A percentile compares a stretch with the other conserved stretches of the same genome.
Evolutionary conservation across 1,140 invertebrate species (phyloP).

Genomic region (Triops cancriformis): DNA sequence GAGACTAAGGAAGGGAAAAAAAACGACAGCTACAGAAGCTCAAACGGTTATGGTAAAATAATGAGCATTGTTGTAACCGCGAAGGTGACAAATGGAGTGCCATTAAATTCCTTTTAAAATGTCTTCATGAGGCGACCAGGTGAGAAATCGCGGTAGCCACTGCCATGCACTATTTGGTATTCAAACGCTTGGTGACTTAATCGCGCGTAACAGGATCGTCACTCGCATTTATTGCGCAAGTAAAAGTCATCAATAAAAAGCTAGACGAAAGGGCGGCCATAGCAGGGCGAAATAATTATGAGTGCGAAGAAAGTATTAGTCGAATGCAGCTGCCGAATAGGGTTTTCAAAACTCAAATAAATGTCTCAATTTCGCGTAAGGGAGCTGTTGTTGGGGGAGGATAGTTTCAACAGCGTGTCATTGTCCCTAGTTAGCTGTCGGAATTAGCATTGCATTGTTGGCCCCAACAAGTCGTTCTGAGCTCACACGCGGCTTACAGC

Average conservation of each 20-base stretch:
- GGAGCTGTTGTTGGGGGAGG: background rate
- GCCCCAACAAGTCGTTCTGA: background rate
- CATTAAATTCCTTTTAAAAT: background rate
- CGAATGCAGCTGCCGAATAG: background rate
- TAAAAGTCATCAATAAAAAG: too few relatives aligned
- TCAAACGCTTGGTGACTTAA: slow-evolving; percentile 7
- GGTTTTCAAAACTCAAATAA: background rate
- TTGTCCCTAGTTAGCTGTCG: background rate
- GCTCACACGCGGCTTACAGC: slow-evolving; percentile 7
- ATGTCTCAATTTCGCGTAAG: background rate
- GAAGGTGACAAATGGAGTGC: background rate
- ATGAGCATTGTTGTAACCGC: background rate
- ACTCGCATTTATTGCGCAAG: too few relatives aligned
- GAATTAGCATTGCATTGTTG: slow-evolving; percentile 3
- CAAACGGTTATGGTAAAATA: slow-evolving; percentile 14
- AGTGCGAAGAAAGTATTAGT: too few relatives aligned
- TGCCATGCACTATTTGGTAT: background rate
- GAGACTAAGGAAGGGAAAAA: background rate
- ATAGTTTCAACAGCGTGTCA: background rate
- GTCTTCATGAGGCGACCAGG: background rate
- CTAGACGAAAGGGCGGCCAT: too few relatives aligned
- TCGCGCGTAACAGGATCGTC: background rate
- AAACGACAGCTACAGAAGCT: background rate
- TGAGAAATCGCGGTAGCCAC: slow-evolving; percentile 1
- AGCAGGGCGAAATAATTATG: too few relatives aligned